A percentile compares a stretch with the other conserved stretches of the same genome.
phyloP scores from a whole-genome alignment of 2,888 invertebrate genomes.

The Elgonia sp. region DNA sequence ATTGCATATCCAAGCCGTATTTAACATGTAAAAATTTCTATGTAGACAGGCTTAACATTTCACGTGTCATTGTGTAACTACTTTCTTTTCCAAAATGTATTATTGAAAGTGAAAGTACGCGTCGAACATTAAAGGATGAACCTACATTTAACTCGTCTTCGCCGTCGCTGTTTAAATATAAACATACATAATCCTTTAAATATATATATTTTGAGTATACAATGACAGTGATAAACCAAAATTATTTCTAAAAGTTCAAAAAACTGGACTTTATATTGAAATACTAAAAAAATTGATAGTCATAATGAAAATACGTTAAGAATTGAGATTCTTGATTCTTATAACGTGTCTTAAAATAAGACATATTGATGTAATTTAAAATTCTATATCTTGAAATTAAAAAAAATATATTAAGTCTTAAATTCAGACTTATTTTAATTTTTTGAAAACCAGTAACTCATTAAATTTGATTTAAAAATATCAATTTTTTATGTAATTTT shows the following conservation, averaged over 20 bases:
- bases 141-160: constrained; percentile 73
- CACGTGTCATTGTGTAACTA: constrained; percentile 75
- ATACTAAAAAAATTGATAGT: too few species aligned
- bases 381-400: too few species aligned
- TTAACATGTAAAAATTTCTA: constrained; percentile 67
- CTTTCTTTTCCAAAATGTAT: constrained; percentile 77
- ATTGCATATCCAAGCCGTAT: constrained; percentile 42
- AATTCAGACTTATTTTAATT: too few species aligned
- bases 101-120: constrained; percentile 76
- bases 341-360: too few species aligned
- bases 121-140: constrained; percentile 68
- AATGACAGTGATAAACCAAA: constrained; percentile 17
- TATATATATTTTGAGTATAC: constrained; percentile 21
- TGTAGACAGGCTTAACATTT: constrained; percentile 66
- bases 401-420: too few species aligned
- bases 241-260: neutral
- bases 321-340: too few species aligned
- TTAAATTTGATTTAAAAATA: too few species aligned
- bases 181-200: constrained; percentile 36
- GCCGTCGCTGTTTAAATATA: constrained; percentile 19
- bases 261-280: neutral
- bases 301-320: too few species aligned
- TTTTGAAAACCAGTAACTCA: too few species aligned
- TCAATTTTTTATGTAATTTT: too few species aligned
- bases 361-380: too few species aligned